Conservation (phyloP, 2,797 vertebrate species). For the Pangasius djambal region DNA sequence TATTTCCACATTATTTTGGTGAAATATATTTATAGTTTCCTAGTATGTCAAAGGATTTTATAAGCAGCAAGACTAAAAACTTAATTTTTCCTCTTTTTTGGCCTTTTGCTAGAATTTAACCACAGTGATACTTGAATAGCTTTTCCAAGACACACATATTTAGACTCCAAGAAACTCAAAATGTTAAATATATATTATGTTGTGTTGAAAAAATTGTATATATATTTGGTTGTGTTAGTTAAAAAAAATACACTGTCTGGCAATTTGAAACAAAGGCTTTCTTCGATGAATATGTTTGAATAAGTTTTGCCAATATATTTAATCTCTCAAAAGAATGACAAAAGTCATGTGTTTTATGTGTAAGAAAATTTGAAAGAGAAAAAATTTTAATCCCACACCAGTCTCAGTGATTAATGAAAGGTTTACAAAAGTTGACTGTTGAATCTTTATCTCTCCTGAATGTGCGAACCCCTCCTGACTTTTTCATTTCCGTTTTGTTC, state of each 20-base stretch:
- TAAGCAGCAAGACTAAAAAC: neutral
- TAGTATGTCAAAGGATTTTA: neutral
- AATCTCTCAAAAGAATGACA: neutral
- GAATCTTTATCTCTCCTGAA: constrained; percentile 32
- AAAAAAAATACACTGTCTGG: neutral
- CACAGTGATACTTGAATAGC: neutral
- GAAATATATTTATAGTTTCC: neutral
- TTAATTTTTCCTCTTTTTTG: neutral
- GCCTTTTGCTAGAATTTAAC: neutral
- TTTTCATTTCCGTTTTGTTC: constrained; percentile 44
- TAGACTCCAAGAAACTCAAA: neutral
- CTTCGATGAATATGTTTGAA: no score
- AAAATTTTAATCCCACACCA: neutral
- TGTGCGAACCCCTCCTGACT: constrained; percentile 10
- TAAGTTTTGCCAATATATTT: neutral
- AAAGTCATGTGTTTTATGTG: neutral
- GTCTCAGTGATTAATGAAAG: constrained; percentile 32
- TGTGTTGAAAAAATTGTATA: no score
- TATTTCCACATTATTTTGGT: neutral
- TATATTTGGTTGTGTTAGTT: no score
- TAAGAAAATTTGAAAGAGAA: neutral
- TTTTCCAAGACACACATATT: neutral
- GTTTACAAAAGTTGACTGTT: constrained; percentile 25
- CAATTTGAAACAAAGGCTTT: neutral
- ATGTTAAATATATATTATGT: neutral